Base-by-base conservation (phyloP, 2,797 vertebrate species). In the Sphenopsis melanotis region DNA sequence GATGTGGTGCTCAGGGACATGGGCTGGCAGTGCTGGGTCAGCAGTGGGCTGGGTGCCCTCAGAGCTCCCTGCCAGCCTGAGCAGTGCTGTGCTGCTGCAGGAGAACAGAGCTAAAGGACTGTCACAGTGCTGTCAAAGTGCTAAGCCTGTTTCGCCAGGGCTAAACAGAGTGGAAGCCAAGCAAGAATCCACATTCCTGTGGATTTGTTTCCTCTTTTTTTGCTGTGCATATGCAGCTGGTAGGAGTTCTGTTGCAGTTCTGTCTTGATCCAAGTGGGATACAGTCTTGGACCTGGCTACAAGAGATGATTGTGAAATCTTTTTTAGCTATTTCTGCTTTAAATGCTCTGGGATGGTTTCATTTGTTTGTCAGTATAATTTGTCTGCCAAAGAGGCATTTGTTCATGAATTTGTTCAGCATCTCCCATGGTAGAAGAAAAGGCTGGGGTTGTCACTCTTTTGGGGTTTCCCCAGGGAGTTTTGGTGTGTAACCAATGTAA, bases 401-500 rank as follows among this genome's bases (percentile, higher is more conserved):
- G 5, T 72, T 87, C 76, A 24, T 61, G 79, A 92, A 47, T 74
- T 86, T 88, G 50, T 32, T 88, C 57, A 27, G 84, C 27, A 53
- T 85, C 76, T 94, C 76, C 81, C 46, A 14, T 77, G 59, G 77
- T 11, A 26, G 75, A 69, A 91, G 90, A 42, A 93, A 60, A 85
- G 76, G 41, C 66, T 36, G 76, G 66, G 53, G 29, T 59, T 89
- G 72, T 90, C 90, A 36, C 85, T 91, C 22, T 47, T 65, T 63
- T 1, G 5, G 85, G 68, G 19, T 68, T 95, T 89, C 94, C 60
- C 86, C 39, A 13, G 81, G 20, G 94, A 50, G 21, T 82, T 93
- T 68, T 82, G 83, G 81, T 36, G 61, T n/a, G 61, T 69, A 95
- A 69, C 50, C 66, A 63, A 72, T 83, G 79, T 91, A 95, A 96